Evolutionary conservation across 2,797 vertebrate genomes (phyloP), one percentile per base, ranked within the genome.

Genomic region (Dicrostonyx torquatus): DNA sequence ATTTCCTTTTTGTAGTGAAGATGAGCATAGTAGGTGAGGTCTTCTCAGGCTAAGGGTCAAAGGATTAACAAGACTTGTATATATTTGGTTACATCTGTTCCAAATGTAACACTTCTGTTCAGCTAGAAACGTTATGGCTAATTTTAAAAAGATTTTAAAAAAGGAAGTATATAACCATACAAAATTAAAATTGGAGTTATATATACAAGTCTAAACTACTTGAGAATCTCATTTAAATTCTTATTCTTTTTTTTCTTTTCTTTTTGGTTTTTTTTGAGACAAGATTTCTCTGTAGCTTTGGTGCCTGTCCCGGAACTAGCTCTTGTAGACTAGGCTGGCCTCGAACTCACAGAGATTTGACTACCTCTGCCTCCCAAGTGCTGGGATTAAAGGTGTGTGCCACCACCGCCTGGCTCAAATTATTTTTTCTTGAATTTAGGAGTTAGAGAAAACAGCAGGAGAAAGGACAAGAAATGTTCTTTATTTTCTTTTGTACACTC

Each of bases 101-200:
- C 77, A 79, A 94, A 80, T 37, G 24, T 17, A 87, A 92, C 48
- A 29, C 4, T 79, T 91, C 60, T 68, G 15, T 91, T 94, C 58
- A 89, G 53, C 34, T 82, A 79, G 93, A 24, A 91, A 93, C 0
- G 88, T 50, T 11, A 75, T 29, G 31, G 24, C 37, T 43, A 64
- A 95, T 92, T 64, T 22, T 58, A 40, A 70, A 50, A 64, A 64
- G 15, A 64, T 34, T 55, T 55, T 20, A 0, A 83, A n/a, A 83
- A 85, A n/a, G 20, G 40, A 24, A 13, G 43, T 14, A 50, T 24
- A 50, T 50, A 50, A 50, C 14, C 62, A 50, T 85, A 66, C 24
- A 66, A 68, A 50, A 50, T 22, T 68, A 15, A 84, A 85, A 68
- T 20, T 85, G 43, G 40, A 83, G 43, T 84, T 45, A n/a, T 68